These are phyloP conservation scores for Drosophila paramelanica DNA, from an alignment of 2,888 invertebrate species.

Conservation along the genomic window DNA sequence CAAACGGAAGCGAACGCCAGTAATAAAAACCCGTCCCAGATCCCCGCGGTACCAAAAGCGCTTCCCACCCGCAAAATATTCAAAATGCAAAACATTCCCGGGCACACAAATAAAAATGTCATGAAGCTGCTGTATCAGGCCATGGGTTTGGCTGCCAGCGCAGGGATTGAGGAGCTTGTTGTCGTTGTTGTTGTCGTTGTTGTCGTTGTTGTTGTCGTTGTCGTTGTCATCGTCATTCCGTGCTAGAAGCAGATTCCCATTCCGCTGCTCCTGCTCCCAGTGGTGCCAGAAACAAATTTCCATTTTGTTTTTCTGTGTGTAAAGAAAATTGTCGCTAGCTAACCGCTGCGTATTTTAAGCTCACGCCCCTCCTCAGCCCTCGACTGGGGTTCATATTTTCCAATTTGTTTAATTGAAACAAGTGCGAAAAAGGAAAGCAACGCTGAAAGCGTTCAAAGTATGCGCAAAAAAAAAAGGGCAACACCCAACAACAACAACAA, in stretches of 20 bases:
- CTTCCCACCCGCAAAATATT: constrained; percentile 48
- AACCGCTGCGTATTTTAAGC: constrained; percentile 53
- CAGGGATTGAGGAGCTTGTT: constrained; percentile 46
- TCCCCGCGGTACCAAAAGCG: constrained; percentile 22
- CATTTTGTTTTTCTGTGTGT: constrained; percentile 53
- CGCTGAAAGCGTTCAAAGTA: constrained; percentile 43
- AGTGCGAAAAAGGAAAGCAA: constrained; percentile 59
- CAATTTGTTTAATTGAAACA: constrained; percentile 81
- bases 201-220: background rate
- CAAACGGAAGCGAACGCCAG: constrained; percentile 24
- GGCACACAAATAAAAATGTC: constrained; percentile 75
- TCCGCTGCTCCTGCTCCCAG: constrained; percentile 19
- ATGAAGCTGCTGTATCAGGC: constrained; percentile 58
- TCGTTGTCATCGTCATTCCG: constrained; percentile 15
- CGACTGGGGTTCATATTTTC: constrained; percentile 72
- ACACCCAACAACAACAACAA: background rate
- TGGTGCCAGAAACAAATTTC: constrained; percentile 61
- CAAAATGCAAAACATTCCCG: constrained; percentile 77
- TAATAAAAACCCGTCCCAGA: constrained; percentile 49
- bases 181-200: constrained; percentile 1
- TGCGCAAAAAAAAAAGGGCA: constrained; percentile 8
- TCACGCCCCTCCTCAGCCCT: constrained; percentile 25
- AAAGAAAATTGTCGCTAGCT: constrained; percentile 36
- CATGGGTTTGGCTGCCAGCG: constrained; percentile 10
- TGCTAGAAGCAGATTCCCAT: constrained; percentile 6